A percentile compares a stretch with the other conserved stretches of the same genome.
Conservation (phyloP, 1,140 invertebrate genomes). For the Subanguina moxae region DNA sequence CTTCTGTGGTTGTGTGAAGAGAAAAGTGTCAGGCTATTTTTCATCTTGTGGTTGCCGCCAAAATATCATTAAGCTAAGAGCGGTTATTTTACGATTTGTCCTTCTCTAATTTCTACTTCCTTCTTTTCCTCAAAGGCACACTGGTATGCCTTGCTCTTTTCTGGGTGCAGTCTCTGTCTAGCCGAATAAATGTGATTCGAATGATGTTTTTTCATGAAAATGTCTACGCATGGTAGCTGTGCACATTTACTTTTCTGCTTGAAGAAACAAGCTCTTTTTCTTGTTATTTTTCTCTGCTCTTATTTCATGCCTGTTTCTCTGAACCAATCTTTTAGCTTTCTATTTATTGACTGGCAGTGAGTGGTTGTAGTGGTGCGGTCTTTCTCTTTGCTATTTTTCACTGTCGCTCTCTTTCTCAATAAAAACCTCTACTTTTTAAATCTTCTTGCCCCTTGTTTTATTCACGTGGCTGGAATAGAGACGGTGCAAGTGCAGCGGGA, state of each 20-base stretch:
- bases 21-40: no score
- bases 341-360: background rate
- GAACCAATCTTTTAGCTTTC: background rate
- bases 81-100: background rate
- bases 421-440: conserved; percentile 2
- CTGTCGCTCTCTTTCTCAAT: background rate
- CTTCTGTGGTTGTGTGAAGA: no score
- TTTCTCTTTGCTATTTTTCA: conserved; percentile 1
- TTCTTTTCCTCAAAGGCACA: background rate
- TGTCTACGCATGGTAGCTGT: no score
- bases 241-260: background rate
- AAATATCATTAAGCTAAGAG: no score
- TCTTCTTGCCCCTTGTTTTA: background rate
- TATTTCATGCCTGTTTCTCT: background rate
- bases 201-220: no score
- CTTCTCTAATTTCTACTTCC: background rate
- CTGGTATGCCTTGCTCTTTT: background rate
- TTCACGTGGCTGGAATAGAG: conserved; percentile 3
- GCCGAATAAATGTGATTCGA: no score
- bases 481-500: background rate
- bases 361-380: background rate
- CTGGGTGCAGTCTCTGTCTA: background rate
- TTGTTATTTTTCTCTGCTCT: background rate
- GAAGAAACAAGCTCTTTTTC: background rate
- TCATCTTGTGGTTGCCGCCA: no score